Conservation (phyloP, 2,888 invertebrate species). For the Nymphalis polychloros region DNA sequence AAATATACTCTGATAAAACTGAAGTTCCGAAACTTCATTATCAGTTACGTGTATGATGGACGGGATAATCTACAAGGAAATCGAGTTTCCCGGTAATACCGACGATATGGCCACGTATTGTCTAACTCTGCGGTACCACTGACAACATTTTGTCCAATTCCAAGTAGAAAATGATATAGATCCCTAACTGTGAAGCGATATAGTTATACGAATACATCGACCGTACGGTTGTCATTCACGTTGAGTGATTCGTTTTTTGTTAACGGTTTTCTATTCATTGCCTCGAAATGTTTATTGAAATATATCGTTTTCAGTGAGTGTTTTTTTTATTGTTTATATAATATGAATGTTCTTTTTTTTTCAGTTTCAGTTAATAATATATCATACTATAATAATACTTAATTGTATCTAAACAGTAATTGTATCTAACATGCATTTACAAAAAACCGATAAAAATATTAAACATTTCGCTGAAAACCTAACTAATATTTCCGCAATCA, state of each 20-base stretch:
- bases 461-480: slow-evolving; percentile 3
- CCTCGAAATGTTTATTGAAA: slow-evolving; percentile 1
- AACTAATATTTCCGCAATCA: slow-evolving; percentile 2
- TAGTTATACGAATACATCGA: neutral
- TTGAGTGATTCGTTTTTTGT: slow-evolving; percentile 4
- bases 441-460: neutral
- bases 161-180: slow-evolving; percentile 11
- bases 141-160: slow-evolving; percentile 17
- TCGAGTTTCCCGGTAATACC: slow-evolving; percentile 70
- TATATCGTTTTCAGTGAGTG: no score
- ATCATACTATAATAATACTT: no score
- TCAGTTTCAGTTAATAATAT: no score
- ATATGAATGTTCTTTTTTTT: no score
- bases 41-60: slow-evolving; percentile 61
- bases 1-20: no score
- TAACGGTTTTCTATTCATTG: slow-evolving; percentile 1
- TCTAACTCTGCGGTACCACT: slow-evolving; percentile 34
- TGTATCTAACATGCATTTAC: no score
- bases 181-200: slow-evolving; percentile 1
- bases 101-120: slow-evolving; percentile 51
- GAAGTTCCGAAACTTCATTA: slow-evolving; percentile 45
- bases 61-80: slow-evolving; percentile 71
- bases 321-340: no score
- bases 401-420: no score
- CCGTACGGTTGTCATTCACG: slow-evolving; percentile 4